phyloP scores from a whole-genome alignment of 2,797 vertebrate genomes.

The Pseudopleuronectes americanus region DNA sequence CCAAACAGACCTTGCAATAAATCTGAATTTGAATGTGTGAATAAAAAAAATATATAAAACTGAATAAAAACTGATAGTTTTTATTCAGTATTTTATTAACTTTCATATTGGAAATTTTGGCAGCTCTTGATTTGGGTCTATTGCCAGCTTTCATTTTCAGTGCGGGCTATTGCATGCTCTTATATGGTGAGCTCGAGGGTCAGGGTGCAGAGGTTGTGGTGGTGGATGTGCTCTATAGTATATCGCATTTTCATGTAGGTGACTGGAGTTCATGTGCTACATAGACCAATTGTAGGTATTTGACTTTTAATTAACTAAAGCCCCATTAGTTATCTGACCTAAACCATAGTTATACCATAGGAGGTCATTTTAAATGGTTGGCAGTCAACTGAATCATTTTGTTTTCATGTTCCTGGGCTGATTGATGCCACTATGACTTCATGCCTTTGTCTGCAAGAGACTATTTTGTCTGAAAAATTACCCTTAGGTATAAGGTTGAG shows the following conservation, averaged over 20 bases:
- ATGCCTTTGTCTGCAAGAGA: neutral
- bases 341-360: neutral
- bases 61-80: no score
- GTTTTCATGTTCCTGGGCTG: neutral
- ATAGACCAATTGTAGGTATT: neutral
- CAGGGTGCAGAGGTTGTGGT: neutral
- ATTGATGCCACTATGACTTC: neutral
- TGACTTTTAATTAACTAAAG: neutral
- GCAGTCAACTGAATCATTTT: neutral
- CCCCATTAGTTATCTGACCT: neutral
- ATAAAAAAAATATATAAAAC: no score
- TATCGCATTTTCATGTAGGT: slow-evolving; percentile 1
- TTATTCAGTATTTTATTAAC: no score
- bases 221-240: neutral
- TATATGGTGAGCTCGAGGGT: neutral
- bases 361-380: neutral
- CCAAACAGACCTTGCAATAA: neutral
- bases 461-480: neutral
- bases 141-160: neutral
- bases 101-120: neutral
- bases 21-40: neutral
- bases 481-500: no score
- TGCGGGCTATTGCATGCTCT: neutral
- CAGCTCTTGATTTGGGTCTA: neutral
- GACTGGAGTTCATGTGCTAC: neutral